Evolutionary conservation across 2,888 invertebrate genomes (phyloP), one percentile per base, ranked within the genome.

Genomic region (Tortricodes alternella): DNA sequence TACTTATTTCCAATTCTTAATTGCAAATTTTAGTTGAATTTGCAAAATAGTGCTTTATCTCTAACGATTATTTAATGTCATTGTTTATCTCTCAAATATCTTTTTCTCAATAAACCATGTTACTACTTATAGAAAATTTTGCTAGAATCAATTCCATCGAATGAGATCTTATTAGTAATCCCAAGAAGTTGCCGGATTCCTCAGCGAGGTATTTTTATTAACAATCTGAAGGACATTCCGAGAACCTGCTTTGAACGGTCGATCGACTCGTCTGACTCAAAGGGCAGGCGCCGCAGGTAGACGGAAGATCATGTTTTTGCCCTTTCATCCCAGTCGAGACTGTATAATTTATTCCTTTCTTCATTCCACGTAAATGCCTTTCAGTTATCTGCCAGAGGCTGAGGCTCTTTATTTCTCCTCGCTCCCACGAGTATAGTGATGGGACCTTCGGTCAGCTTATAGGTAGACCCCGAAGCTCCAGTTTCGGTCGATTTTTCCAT

Each of bases 401-500:
- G 62, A 58, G 61, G 58, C 61, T 60, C 68, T 76, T 75, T 73
- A 74, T 74, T 73, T 70, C 72, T 64, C 61, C 63, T 69, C 66
- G 72, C 76, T 80, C 80, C 75, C 81, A 82, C 76, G 75, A 77
- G 74, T 75, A 70, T 66, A 66, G 68, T 67, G 74, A 71, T 69
- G 71, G n/a, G 39, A 58, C 49, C 56, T 53, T 52, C 77, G 75
- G 77, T 76, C 56, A 52, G 71, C 75, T 73, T 76, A 73, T 8
- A 21, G 21, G 37, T 76, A 74, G 73, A 76, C 74, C 76, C 70
- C 70, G 67, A 68, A 68, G 71, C 72, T 68, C 63, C 65, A 70
- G 77, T 76, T 73, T 75, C 76, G 78, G 77, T 80, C 75, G 79
- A 81, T 81, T 82, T 79, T 78, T 74, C 78, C 77, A 80, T 82